Conservation (phyloP, 2,888 invertebrate species). For the Hololepta plana region DNA sequence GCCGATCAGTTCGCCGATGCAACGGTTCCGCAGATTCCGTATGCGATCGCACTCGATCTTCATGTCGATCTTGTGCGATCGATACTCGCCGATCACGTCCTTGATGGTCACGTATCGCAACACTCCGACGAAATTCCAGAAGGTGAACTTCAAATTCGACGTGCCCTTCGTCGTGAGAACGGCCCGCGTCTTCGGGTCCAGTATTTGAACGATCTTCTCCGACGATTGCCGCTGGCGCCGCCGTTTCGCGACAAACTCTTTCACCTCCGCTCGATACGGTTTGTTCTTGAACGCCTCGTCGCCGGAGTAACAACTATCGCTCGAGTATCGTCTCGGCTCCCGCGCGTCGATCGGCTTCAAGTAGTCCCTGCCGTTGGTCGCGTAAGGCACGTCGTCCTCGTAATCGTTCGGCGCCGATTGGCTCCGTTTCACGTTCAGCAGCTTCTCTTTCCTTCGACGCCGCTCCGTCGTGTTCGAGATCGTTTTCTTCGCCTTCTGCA, state of each 20-base stretch:
- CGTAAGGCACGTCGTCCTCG: slow-evolving; percentile 26
- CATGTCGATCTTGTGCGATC: slow-evolving; percentile 37
- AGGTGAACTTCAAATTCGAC: slow-evolving; percentile 12
- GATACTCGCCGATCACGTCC: slow-evolving; percentile 34
- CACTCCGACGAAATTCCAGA: slow-evolving; percentile 15
- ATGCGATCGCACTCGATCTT: slow-evolving; percentile 36
- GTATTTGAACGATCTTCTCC: slow-evolving; percentile 21
- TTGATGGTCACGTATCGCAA: slow-evolving; percentile 25
- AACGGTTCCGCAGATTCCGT: slow-evolving; percentile 39
- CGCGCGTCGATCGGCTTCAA: slow-evolving; percentile 11
- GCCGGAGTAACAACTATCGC: slow-evolving; percentile 13
- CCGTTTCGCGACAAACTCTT: slow-evolving; percentile 13
- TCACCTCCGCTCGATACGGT: slow-evolving; percentile 6
- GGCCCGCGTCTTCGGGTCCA: slow-evolving; percentile 22
- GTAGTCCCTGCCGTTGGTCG: slow-evolving; percentile 22
- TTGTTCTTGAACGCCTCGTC: slow-evolving; percentile 15
- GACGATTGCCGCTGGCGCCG: slow-evolving; percentile 10
- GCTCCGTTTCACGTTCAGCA: slow-evolving; percentile 29
- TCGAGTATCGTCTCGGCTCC: slow-evolving; percentile 16
- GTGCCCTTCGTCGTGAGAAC: slow-evolving; percentile 15
- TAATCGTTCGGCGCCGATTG: slow-evolving; percentile 34
- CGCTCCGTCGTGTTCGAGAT: slow-evolving; percentile 10
- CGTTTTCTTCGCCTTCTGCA: slow-evolving; percentile 22
- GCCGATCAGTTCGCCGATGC: slow-evolving; percentile 48
- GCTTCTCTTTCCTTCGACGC: too few relatives aligned